These are phyloP conservation scores for Drosophila cardini DNA, from an alignment of 1,140 invertebrate genomes.

Conservation along the genomic window DNA sequence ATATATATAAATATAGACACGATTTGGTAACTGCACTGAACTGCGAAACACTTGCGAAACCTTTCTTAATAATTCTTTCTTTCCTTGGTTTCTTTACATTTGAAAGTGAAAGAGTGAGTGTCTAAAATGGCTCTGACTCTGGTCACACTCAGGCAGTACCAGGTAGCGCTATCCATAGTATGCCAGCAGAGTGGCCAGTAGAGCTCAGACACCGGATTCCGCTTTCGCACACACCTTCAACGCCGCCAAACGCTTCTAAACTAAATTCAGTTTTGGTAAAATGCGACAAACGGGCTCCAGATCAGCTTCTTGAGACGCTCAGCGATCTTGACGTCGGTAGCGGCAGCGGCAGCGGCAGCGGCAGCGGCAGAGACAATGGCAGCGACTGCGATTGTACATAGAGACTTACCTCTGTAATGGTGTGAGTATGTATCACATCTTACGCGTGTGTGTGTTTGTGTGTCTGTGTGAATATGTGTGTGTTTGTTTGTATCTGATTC, in stretches of 20 bases:
- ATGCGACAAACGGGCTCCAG: slow-evolving; percentile 82
- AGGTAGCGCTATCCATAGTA: slow-evolving; percentile 21
- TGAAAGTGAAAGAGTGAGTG: slow-evolving; percentile 12
- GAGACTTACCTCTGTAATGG: slow-evolving; percentile 36
- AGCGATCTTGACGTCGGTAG: slow-evolving; percentile 9
- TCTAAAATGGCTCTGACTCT: slow-evolving; percentile 16
- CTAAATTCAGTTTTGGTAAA: slow-evolving; percentile 84
- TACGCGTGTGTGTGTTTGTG: not conserved
- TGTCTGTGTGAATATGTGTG: slow-evolving; percentile 12
- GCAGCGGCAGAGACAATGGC: not conserved
- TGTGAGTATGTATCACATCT: slow-evolving; percentile 16
- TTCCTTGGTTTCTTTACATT: slow-evolving; percentile 11
- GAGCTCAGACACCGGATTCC: slow-evolving; percentile 67
- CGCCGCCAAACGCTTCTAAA: slow-evolving; percentile 84
- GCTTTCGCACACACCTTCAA: slow-evolving; percentile 78
- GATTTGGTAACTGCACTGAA: slow-evolving; percentile 53
- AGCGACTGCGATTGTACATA: slow-evolving; percentile 55
- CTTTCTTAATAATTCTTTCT: slow-evolving; percentile 19
- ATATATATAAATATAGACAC: slow-evolving; percentile 31
- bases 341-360: slow-evolving; percentile 44
- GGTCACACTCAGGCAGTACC: slow-evolving; percentile 12
- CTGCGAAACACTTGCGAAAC: slow-evolving; percentile 53
- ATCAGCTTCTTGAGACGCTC: slow-evolving; percentile 79
- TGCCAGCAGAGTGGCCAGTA: slow-evolving; percentile 27
- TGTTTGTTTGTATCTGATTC: slow-evolving; percentile 29